Evolutionary conservation across 1,140 invertebrate species (phyloP).

Genomic region (Tachypleus tridentatus): DNA sequence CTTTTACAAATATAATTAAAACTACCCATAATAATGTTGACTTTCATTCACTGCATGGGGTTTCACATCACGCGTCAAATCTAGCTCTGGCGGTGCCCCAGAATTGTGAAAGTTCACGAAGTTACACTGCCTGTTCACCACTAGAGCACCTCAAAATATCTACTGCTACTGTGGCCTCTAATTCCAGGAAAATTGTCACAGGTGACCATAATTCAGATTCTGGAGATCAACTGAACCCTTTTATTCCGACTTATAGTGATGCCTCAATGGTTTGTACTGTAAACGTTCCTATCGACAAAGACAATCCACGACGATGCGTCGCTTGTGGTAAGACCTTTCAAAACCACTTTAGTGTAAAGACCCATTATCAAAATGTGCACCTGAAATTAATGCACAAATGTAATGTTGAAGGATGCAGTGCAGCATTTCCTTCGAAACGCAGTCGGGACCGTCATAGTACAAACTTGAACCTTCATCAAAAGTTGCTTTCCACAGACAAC

Average conservation of each 20-base stretch:
- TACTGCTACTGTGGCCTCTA: constrained; percentile 1
- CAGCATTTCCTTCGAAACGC: constrained; percentile 83
- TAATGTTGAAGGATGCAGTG: constrained; percentile 89
- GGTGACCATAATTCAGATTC: background rate
- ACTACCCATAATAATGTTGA: background rate
- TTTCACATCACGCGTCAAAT: constrained; percentile 26
- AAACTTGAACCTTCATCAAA: constrained; percentile 81
- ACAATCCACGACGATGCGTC: constrained; percentile 71
- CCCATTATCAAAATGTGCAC: constrained; percentile 91
- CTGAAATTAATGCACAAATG: constrained; percentile 93
- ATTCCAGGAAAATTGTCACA: background rate
- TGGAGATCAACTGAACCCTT: constrained; percentile 7
- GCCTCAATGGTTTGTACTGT: constrained; percentile 16
- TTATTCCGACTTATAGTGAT: constrained; percentile 25
- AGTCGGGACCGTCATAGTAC: constrained; percentile 84
- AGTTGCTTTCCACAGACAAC: constrained; percentile 53
- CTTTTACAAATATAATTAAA: constrained; percentile 44
- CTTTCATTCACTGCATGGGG: constrained; percentile 9
- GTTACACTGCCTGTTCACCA: background rate
- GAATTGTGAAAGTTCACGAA: too few relatives aligned
- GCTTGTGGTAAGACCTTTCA: constrained; percentile 88
- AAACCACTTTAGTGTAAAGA: constrained; percentile 89
- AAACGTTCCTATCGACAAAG: constrained; percentile 67
- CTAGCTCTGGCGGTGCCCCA: constrained; percentile 17
- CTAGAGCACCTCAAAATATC: background rate